A percentile compares a stretch with the other conserved stretches of the same genome.
These are phyloP conservation scores for Cephus spinipes DNA, from an alignment of 2,888 invertebrate genomes.

Conservation along the genomic window DNA sequence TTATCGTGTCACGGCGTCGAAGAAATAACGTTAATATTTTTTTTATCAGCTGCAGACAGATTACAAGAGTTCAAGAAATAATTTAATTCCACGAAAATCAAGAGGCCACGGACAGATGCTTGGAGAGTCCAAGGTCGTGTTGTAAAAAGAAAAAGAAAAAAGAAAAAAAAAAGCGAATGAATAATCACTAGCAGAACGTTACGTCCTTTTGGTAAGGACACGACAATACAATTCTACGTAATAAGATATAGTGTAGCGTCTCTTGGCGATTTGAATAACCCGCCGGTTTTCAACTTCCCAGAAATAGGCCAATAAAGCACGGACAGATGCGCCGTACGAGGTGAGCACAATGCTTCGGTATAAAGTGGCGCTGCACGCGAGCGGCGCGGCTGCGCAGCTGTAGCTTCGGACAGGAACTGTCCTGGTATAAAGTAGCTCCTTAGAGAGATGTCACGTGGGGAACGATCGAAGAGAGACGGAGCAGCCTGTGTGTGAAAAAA, in stretches of 20 bases:
- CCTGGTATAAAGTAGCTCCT: too few species aligned
- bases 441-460: too few species aligned
- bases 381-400: not conserved
- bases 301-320: constrained; percentile 33
- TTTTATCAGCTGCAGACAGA: not conserved
- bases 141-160: not conserved
- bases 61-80: not conserved
- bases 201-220: not conserved
- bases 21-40: too few species aligned
- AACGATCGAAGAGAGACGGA: too few species aligned
- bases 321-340: constrained; percentile 31
- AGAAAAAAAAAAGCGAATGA: not conserved
- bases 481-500: too few species aligned
- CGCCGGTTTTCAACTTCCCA: constrained; percentile 30
- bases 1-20: not conserved
- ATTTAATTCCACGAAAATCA: not conserved
- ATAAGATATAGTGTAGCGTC: not conserved
- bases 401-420: too few species aligned
- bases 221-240: not conserved
- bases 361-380: constrained; percentile 13
- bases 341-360: constrained; percentile 31
- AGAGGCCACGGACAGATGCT: not conserved
- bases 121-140: not conserved
- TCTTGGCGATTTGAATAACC: constrained; percentile 28
- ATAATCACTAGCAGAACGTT: not conserved